These are phyloP conservation scores for Xiphophorus hellerii DNA, from an alignment of 2,113 vertebrate species.

Conservation along the genomic window DNA sequence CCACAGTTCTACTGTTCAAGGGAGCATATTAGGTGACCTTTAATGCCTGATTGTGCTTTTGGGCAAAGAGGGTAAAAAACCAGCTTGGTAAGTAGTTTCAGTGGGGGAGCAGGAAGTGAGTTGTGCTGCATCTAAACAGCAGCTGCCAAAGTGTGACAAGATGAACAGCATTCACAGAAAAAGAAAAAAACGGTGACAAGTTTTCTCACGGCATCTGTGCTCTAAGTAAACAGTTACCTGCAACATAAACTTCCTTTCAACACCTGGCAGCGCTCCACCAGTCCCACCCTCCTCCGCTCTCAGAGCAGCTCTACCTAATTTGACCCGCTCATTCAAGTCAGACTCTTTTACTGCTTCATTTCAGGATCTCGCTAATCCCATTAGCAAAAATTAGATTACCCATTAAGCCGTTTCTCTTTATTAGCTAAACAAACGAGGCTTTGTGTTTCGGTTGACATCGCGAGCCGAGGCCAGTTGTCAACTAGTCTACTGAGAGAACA, in stretches of 20 bases:
- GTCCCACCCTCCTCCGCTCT: conserved; percentile 43
- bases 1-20: no score
- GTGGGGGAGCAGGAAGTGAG: conserved; percentile 47
- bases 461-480: conserved; percentile 54
- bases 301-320: conserved; percentile 58
- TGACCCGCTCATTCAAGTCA: conserved; percentile 46
- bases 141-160: conserved; percentile 56
- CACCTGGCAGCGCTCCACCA: conserved; percentile 55
- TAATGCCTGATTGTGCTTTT: not conserved
- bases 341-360: conserved; percentile 39
- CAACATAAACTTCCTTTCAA: conserved; percentile 70
- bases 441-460: conserved; percentile 54
- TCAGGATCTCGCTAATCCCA: conserved; percentile 71
- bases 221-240: conserved; percentile 73
- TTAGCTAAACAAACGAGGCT: conserved; percentile 74
- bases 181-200: conserved; percentile 59
- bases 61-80: not conserved
- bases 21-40: no score
- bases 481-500: conserved; percentile 21
- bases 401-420: conserved; percentile 67
- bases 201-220: conserved; percentile 65
- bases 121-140: conserved; percentile 29
- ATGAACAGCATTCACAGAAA: conserved; percentile 46
- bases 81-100: conserved; percentile 14
- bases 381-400: conserved; percentile 68